Percentiles rank a stretch among this genome's conserved stretches.
Evolutionary conservation across 2,113 vertebrate species (phyloP).

Genomic region (Paramisgurnus dabryanus): DNA sequence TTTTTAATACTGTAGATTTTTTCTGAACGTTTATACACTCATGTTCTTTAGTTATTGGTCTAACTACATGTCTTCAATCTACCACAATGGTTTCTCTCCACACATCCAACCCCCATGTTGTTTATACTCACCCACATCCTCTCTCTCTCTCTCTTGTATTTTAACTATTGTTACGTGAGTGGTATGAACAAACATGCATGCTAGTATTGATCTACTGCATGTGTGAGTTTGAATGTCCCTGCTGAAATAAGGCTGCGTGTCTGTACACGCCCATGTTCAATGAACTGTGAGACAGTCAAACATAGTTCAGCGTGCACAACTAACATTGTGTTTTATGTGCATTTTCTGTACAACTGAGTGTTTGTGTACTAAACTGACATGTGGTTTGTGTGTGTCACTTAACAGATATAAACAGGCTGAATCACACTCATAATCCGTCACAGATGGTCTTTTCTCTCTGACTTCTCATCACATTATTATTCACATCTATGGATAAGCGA

Average conservation of each 20-base stretch:
- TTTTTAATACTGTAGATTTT: no score
- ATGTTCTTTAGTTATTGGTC: no score
- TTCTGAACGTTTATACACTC: no score
- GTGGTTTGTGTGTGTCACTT: background rate
- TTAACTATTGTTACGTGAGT: background rate
- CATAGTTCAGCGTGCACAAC: background rate
- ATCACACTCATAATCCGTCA: background rate
- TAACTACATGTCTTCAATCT: no score
- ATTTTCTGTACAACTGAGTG: background rate
- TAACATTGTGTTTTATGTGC: background rate
- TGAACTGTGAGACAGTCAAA: background rate
- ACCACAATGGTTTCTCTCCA: background rate
- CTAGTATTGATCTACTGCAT: background rate
- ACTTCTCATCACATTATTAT: background rate
- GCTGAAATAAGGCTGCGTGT: background rate
- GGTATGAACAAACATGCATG: background rate
- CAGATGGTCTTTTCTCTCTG: background rate
- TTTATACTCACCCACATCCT: slow-evolving; percentile 13
- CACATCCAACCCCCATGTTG: background rate
- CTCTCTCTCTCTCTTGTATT: background rate
- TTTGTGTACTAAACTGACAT: background rate
- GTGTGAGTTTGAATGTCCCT: background rate
- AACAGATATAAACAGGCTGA: background rate
- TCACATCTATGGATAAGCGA: background rate
- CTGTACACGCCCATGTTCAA: background rate